A percentile compares a stretch with the other conserved stretches of the same genome.
Evolutionary conservation across 2,797 vertebrate species (phyloP).

Genomic region (Gobio occitaniae): DNA sequence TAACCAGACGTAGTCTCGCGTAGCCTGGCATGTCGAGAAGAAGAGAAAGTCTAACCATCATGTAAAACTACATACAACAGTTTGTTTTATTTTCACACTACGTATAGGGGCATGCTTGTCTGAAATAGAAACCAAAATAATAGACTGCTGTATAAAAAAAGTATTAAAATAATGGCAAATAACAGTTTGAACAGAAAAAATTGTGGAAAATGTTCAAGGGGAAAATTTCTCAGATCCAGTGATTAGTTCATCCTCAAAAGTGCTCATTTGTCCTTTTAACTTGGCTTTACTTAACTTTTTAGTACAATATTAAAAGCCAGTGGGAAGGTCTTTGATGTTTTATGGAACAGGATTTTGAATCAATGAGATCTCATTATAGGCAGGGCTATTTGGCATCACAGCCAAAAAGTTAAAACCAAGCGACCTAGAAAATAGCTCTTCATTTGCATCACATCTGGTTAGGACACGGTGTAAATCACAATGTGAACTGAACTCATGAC

Average conservation of each 20-base stretch:
- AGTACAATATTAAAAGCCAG: neutral
- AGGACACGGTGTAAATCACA: neutral
- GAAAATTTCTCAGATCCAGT: slow-evolving; percentile 4
- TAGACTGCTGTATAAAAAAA: neutral
- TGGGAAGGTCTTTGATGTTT: neutral
- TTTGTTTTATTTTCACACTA: neutral
- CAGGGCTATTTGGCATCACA: neutral
- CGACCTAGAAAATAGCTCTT: neutral
- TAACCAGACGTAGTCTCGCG: neutral
- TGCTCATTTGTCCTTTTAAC: neutral
- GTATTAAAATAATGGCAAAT: neutral
- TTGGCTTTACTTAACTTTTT: neutral
- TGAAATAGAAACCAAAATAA: neutral
- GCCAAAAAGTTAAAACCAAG: neutral
- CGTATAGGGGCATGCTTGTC: neutral
- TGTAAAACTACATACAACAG: neutral
- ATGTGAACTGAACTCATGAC: neutral
- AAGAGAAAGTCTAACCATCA: neutral
- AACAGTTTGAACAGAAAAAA: neutral
- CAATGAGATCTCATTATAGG: neutral
- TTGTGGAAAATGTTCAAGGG: neutral
- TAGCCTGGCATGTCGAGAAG: neutral
- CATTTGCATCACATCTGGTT: neutral
- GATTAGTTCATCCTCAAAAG: neutral
- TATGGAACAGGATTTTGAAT: neutral